Evolutionary conservation across 2,113 vertebrate species (phyloP).

Genomic region (Cyphomyrus discorhynchus): DNA sequence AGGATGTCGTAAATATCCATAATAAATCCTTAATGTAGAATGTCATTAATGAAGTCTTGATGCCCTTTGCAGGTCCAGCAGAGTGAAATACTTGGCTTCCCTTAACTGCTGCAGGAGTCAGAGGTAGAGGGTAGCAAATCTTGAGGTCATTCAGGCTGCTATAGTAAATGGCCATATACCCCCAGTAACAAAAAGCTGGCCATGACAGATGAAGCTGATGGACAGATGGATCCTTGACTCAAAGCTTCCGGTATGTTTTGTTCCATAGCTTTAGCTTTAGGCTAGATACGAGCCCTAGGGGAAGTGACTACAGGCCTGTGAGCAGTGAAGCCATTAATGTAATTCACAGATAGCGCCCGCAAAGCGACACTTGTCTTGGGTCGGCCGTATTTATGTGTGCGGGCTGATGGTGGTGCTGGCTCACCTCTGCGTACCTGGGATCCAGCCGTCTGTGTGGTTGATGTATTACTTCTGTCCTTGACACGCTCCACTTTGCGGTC

Average conservation of each 20-base stretch:
- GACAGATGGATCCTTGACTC: neutral
- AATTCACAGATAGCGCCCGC: neutral
- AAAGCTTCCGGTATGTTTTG: neutral
- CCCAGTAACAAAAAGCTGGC: neutral
- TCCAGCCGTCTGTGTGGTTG: neutral
- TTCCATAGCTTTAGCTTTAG: neutral
- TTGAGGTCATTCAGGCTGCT: neutral
- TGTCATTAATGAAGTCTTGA: neutral
- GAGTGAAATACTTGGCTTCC: neutral
- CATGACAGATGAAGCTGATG: neutral
- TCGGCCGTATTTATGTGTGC: neutral
- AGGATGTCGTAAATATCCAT: neutral
- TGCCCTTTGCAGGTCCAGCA: neutral
- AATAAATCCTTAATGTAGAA: neutral
- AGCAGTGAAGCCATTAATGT: neutral
- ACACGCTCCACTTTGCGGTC: neutral
- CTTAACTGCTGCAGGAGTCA: neutral
- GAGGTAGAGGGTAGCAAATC: neutral
- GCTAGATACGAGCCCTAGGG: neutral
- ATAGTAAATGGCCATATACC: neutral
- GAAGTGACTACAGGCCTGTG: neutral
- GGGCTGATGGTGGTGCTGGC: neutral
- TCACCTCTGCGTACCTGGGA: neutral
- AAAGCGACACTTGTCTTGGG: neutral
- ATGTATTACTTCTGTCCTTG: neutral